Conservation (phyloP, 2,797 vertebrate genomes). For the Benthosema pterotum region DNA sequence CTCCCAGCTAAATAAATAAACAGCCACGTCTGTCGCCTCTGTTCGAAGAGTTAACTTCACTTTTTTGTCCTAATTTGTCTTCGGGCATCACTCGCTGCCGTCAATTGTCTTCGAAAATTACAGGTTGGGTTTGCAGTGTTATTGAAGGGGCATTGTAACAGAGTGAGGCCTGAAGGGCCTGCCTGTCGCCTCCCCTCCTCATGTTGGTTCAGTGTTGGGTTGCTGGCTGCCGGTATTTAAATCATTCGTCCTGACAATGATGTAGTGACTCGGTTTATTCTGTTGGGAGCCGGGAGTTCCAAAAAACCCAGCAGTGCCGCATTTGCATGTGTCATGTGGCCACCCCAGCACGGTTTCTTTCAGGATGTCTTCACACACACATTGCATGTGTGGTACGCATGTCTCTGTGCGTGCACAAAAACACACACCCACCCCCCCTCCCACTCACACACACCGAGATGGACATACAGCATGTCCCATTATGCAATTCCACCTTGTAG, state of each 20-base stretch:
- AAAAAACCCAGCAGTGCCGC: too few species aligned
- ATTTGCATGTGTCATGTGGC: too few species aligned
- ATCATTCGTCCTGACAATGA: conserved; percentile 48
- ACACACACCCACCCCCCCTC: neutral
- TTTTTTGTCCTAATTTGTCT: conserved; percentile 35
- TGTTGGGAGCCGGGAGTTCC: too few species aligned
- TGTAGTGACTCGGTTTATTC: conserved; percentile 23
- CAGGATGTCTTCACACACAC: conserved; percentile 16
- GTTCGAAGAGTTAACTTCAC: conserved; percentile 18
- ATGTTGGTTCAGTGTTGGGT: conserved; percentile 42
- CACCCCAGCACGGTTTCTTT: too few species aligned
- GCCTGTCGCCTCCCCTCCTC: conserved; percentile 15
- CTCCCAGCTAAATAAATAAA: conserved; percentile 33
- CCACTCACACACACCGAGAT: neutral
- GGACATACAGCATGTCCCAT: too few species aligned
- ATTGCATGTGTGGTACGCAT: neutral
- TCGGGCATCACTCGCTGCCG: conserved; percentile 14
- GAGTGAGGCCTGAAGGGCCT: neutral
- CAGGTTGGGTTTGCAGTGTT: conserved; percentile 17
- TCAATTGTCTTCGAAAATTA: conserved; percentile 25
- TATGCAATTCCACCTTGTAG: too few species aligned
- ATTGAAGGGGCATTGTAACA: neutral
- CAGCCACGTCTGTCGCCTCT: conserved; percentile 18
- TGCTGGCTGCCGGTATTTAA: conserved; percentile 36
- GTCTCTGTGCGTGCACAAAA: neutral